Conservation (phyloP, 2,797 vertebrate genomes). For the Botia kubotai region DNA sequence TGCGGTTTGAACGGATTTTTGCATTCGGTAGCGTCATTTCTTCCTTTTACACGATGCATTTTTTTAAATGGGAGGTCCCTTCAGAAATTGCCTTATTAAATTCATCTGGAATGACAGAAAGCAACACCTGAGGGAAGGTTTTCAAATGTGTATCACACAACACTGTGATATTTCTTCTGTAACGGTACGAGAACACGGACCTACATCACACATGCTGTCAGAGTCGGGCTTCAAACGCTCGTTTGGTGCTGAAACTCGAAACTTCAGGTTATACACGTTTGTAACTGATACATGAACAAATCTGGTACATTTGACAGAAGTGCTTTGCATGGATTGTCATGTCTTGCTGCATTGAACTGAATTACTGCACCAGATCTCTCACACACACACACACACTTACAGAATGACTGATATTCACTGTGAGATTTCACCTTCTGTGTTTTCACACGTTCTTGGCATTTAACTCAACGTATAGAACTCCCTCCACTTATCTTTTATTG, state of each 20-base stretch:
- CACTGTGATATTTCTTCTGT: conserved; percentile 51
- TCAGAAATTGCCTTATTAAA: conserved; percentile 75
- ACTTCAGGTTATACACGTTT: conserved; percentile 37
- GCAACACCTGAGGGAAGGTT: conserved; percentile 44
- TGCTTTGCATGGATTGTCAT: conserved; percentile 21
- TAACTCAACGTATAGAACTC: conserved; percentile 72
- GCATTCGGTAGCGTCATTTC: conserved; percentile 59
- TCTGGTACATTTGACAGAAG: conserved; percentile 16
- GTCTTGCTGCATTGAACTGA: conserved; percentile 12
- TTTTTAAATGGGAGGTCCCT: conserved; percentile 67
- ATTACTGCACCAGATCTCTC: not conserved
- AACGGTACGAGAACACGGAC: not conserved
- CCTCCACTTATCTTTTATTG: conserved; percentile 57
- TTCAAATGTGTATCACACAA: conserved; percentile 47
- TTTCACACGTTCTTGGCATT: conserved; percentile 55
- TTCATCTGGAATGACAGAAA: conserved; percentile 64
- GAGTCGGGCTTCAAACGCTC: not conserved
- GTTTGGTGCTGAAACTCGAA: conserved; percentile 30
- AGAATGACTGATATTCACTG: conserved; percentile 21
- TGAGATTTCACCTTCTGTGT: conserved; percentile 24
- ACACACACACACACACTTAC: not conserved
- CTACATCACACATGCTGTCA: conserved; percentile 12
- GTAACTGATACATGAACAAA: not conserved
- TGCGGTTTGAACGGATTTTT: conserved; percentile 53
- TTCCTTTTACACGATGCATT: conserved; percentile 60